Conservation (phyloP, 2,888 invertebrate genomes). For the Aphidius colemani region DNA sequence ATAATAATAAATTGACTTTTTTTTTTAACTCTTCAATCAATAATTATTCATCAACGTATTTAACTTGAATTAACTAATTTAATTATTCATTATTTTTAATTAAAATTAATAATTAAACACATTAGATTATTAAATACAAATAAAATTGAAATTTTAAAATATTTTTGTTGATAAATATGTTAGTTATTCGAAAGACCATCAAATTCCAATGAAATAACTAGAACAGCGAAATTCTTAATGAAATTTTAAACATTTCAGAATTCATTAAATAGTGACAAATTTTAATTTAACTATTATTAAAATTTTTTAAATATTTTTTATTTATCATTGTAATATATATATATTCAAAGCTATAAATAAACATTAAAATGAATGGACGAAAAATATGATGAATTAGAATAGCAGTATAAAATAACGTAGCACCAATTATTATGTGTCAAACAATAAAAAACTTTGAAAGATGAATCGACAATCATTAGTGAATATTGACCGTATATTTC, state of each 20-base stretch:
- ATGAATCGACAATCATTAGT: constrained; percentile 15
- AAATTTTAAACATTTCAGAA: constrained; percentile 31
- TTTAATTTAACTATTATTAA: constrained; percentile 15
- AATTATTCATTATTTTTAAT: no score
- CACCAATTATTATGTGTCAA: background rate
- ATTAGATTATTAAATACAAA: no score
- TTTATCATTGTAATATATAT: no score
- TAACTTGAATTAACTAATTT: no score
- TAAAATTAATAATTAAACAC: no score
- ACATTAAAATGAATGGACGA: background rate
- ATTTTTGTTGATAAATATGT: constrained; percentile 32
- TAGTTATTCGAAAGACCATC: constrained; percentile 31
- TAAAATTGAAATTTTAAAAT: no score
- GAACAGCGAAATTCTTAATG: constrained; percentile 37
- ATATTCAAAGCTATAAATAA: background rate
- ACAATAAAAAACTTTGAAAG: background rate
- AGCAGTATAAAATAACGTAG: background rate
- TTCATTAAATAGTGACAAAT: constrained; percentile 38
- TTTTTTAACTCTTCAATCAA: no score
- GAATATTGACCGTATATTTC: constrained; percentile 16
- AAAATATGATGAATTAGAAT: background rate
- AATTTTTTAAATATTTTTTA: constrained; percentile 4
- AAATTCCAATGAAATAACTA: constrained; percentile 38
- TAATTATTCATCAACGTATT: no score
- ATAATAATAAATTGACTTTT: no score